A percentile compares a stretch with the other conserved stretches of the same genome.
phyloP scores from a whole-genome alignment of 2,113 vertebrate genomes.

The Ptilonorhynchus violaceus region DNA sequence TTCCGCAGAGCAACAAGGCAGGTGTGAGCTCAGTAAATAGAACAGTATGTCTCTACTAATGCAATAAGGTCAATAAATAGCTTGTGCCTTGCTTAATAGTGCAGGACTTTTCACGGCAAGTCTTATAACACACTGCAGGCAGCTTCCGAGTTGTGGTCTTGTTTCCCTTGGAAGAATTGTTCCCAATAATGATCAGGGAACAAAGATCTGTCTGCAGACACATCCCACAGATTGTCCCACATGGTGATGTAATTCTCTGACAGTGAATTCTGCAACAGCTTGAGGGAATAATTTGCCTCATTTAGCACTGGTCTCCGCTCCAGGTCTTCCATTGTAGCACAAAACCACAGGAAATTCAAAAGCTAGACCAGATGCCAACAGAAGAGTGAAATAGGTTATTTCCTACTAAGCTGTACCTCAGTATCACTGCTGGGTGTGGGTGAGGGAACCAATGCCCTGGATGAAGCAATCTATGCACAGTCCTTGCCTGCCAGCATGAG shows the following conservation, averaged over 20 bases:
- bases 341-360: background rate
- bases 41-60: background rate
- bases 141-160: background rate
- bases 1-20: background rate
- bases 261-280: background rate
- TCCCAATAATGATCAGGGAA: background rate
- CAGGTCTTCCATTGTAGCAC: background rate
- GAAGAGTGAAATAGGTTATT: background rate
- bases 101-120: background rate
- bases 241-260: background rate
- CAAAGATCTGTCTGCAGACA: background rate
- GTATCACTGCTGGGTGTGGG: background rate
- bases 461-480: rapidly evolving
- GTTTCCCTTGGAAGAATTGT: background rate
- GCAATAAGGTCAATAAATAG: background rate
- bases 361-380: background rate
- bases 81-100: background rate
- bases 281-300: background rate
- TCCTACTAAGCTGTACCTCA: background rate
- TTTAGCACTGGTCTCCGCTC: background rate
- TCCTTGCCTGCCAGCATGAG: background rate
- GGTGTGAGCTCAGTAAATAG: background rate
- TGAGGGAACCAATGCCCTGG: background rate
- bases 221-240: background rate
- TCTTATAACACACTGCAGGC: background rate